These are phyloP conservation scores for Platynereis dumerilii DNA, from an alignment of 2,888 invertebrate species.

Conservation along the genomic window DNA sequence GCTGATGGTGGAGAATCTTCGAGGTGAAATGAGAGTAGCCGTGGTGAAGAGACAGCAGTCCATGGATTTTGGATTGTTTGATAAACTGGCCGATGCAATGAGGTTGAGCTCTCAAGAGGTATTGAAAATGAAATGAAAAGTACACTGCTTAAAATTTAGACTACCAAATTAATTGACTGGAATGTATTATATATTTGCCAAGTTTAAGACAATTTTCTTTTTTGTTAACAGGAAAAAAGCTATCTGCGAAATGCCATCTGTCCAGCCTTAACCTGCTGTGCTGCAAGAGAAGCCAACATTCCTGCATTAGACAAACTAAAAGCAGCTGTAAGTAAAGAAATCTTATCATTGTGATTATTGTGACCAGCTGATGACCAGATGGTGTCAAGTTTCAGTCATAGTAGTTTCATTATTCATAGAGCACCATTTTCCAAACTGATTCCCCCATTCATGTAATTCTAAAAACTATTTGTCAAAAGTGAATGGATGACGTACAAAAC, in stretches of 20 bases:
- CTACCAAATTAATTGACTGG: no score
- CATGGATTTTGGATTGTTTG: constrained; percentile 64
- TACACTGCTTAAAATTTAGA: no score
- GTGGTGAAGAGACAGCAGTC: constrained; percentile 32
- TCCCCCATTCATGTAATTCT: no score
- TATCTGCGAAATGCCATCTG: constrained; percentile 67
- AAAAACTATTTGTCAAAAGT: no score
- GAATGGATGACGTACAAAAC: no score
- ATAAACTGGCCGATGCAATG: constrained; percentile 69
- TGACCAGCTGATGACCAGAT: no score
- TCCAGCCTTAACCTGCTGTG: constrained; percentile 74
- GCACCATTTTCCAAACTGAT: no score
- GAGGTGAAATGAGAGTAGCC: constrained; percentile 47
- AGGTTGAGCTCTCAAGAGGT: constrained; percentile 67
- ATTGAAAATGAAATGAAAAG: no score
- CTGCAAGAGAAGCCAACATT: constrained; percentile 68
- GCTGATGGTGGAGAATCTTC: constrained; percentile 48
- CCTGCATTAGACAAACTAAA: constrained; percentile 66
- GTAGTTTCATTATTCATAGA: no score
- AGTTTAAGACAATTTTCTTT: not conserved
- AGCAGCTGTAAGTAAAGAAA: constrained; percentile 31
- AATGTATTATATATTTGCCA: constrained; percentile 1
- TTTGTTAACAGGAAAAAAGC: constrained; percentile 42
- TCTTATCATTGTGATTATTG: no score
- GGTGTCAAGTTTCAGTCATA: no score